Conservation (phyloP, 2,797 vertebrate species). For the Hypotaenidia philippensis region DNA sequence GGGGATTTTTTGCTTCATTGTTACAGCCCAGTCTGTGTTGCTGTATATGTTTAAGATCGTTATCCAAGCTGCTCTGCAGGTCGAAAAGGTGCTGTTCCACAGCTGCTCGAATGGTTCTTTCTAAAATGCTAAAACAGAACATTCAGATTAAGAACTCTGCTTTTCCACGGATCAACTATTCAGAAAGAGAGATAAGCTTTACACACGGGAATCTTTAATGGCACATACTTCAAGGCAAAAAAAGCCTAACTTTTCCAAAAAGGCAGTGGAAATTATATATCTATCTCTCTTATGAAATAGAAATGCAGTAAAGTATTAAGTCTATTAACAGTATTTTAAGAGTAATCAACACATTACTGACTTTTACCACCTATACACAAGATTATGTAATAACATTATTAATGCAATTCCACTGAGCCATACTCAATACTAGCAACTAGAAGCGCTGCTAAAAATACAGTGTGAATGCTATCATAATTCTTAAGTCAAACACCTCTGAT, state of each 20-base stretch:
- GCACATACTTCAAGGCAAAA: neutral
- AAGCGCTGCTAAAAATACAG: neutral
- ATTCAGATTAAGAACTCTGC: neutral
- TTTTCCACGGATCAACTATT: neutral
- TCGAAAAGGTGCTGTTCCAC: constrained; percentile 94
- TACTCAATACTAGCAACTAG: neutral
- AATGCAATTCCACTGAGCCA: neutral
- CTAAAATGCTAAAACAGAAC: constrained; percentile 85
- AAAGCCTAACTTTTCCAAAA: neutral
- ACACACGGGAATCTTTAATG: neutral
- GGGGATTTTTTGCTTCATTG: constrained; percentile 74
- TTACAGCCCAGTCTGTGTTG: constrained; percentile 76
- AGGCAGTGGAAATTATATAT: neutral
- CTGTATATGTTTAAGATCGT: constrained; percentile 84
- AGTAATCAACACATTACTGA: neutral
- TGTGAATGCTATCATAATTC: neutral
- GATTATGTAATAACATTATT: neutral
- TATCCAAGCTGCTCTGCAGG: constrained; percentile 91
- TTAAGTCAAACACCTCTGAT: neutral
- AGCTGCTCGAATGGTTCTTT: constrained; percentile 91
- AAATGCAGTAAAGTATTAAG: no score
- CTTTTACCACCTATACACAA: neutral
- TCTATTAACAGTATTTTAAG: neutral
- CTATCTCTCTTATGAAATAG: no score
- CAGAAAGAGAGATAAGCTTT: neutral